phyloP scores from a whole-genome alignment of 2,797 vertebrate species.

The Enteromius anoplus region DNA sequence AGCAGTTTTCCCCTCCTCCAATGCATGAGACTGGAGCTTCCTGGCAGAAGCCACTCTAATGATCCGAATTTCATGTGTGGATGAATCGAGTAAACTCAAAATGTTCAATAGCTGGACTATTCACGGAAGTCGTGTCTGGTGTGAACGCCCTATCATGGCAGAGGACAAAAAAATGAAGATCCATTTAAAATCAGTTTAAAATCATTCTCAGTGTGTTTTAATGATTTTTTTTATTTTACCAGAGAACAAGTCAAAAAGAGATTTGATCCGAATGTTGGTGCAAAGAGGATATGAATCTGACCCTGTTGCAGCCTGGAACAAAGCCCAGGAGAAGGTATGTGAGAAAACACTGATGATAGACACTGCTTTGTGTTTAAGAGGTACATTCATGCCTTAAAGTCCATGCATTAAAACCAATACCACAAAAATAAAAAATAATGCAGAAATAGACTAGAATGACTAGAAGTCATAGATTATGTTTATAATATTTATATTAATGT shows the following conservation, averaged over 20 bases:
- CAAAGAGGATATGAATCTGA: constrained; percentile 97
- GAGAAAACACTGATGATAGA: neutral
- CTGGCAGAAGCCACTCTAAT: too few species aligned
- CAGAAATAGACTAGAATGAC: neutral
- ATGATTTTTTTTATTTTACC: constrained; percentile 34
- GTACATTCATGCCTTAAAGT: neutral
- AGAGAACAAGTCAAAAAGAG: constrained; percentile 97
- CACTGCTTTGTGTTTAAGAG: neutral
- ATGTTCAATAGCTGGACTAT: too few species aligned
- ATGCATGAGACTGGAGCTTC: too few species aligned
- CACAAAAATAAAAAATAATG: neutral
- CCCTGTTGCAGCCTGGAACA: constrained; percentile 92
- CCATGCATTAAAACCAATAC: neutral
- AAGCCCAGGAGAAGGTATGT: constrained; percentile 85
- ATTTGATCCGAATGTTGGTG: constrained; percentile 94
- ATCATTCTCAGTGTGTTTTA: neutral
- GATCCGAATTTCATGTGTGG: too few species aligned
- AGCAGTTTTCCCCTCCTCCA: too few species aligned
- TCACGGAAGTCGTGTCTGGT: too few species aligned
- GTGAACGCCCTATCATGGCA: neutral
- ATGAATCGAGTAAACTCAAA: too few species aligned
- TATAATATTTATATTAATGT: too few species aligned
- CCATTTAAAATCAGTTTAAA: neutral
- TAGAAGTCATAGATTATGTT: neutral
- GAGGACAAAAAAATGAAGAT: neutral